Percentiles rank a stretch among this genome's conserved stretches.
phyloP scores from a whole-genome alignment of 2,888 invertebrate species.

The Mythimna lalbum region DNA sequence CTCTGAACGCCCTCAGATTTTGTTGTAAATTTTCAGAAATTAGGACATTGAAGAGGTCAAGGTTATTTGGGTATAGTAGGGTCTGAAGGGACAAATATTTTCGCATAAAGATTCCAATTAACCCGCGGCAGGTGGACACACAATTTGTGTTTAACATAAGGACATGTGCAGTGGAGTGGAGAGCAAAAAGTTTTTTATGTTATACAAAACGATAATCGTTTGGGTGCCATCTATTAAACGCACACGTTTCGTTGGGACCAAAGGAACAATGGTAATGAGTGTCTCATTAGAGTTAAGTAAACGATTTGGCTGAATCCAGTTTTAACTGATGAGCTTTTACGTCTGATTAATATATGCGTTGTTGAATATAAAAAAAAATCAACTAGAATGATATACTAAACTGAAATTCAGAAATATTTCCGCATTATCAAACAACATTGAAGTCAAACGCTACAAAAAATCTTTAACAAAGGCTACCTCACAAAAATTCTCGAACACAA shows the following conservation, averaged over 20 bases:
- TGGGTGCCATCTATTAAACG: conserved; percentile 48
- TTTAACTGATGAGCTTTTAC: conserved; percentile 16
- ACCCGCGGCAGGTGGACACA: conserved; percentile 78
- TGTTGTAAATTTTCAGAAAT: conserved; percentile 47
- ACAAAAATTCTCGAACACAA: conserved; percentile 49
- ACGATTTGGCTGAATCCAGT: conserved; percentile 17
- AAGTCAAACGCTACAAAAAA: conserved; percentile 31
- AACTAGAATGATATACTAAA: background rate
- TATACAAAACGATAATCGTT: conserved; percentile 66
- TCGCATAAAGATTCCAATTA: conserved; percentile 87
- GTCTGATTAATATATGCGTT: background rate
- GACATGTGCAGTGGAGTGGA: conserved; percentile 70
- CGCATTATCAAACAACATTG: conserved; percentile 7
- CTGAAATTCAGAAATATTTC: conserved; percentile 9
- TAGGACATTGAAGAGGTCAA: conserved; percentile 64
- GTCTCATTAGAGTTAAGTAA: conserved; percentile 21
- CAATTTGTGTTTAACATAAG: conserved; percentile 73
- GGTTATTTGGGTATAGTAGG: conserved; percentile 66
- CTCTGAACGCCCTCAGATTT: conserved; percentile 60
- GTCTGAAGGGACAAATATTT: conserved; percentile 78
- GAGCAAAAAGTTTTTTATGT: conserved; percentile 71
- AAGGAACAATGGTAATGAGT: conserved; percentile 35
- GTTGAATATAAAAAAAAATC: background rate
- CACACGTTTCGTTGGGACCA: conserved; percentile 33
- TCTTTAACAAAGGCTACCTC: conserved; percentile 38